These are phyloP conservation scores for Lepidostoma basale DNA, from an alignment of 1,140 invertebrate genomes.

Conservation along the genomic window DNA sequence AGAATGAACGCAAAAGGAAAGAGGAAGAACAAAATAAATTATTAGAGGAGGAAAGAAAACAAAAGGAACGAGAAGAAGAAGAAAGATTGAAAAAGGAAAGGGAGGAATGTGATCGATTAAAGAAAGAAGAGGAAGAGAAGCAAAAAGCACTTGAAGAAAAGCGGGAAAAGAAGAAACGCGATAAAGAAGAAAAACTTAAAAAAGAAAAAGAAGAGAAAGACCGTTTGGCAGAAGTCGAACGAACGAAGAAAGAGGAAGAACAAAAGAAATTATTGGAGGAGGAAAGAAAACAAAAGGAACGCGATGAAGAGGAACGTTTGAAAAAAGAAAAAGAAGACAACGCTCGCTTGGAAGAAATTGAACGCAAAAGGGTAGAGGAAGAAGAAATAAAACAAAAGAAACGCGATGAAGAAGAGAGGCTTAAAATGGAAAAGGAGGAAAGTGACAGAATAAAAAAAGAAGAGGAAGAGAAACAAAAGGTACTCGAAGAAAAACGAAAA, in stretches of 20 bases:
- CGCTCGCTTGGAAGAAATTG: slow-evolving; percentile 32
- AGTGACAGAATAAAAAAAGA: slow-evolving; percentile 37
- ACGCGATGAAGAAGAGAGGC: too few relatives aligned
- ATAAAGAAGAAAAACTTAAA: slow-evolving; percentile 29
- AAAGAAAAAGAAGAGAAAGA: slow-evolving; percentile 18
- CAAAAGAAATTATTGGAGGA: slow-evolving; percentile 35
- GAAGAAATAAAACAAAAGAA: slow-evolving; percentile 37
- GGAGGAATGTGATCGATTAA: slow-evolving; percentile 7
- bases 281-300: slow-evolving; percentile 40
- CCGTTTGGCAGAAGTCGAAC: slow-evolving; percentile 33
- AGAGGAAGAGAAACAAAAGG: slow-evolving; percentile 42
- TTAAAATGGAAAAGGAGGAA: slow-evolving; percentile 16
- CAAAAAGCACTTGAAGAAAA: slow-evolving; percentile 31
- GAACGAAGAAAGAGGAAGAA: slow-evolving; percentile 45
- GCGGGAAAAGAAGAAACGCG: slow-evolving; percentile 5
- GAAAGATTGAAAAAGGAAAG: slow-evolving; percentile 33
- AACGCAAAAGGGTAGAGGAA: slow-evolving; percentile 48
- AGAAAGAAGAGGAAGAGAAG: slow-evolving; percentile 22
- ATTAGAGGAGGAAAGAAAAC: slow-evolving; percentile 42
- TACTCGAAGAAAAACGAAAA: slow-evolving; percentile 27
- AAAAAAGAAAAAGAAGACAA: slow-evolving; percentile 33
- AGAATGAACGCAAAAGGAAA: neutral
- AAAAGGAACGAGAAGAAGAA: slow-evolving; percentile 36
- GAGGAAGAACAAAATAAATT: slow-evolving; percentile 33
- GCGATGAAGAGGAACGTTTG: slow-evolving; percentile 35